Base-by-base conservation (phyloP, 2,888 invertebrate genomes). In the Drosophila kuntzei region DNA sequence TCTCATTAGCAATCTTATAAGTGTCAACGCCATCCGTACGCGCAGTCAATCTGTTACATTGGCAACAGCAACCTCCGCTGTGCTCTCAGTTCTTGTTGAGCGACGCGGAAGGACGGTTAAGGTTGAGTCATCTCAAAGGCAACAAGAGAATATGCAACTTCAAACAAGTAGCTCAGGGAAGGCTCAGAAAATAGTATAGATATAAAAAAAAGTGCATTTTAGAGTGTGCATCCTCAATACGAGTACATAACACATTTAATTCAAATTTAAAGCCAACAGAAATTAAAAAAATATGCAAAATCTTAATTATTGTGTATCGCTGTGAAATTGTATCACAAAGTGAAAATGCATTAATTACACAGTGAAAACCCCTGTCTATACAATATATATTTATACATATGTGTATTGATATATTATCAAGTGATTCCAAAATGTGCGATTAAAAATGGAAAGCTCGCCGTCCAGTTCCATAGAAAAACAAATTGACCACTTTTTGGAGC, bases 401-500 rank as follows among this genome's bases (percentile, higher is more conserved):
- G 27, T 36, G 20, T 16, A 43, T 16, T 20, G 11, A 6, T 1
- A 43, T 20, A 29, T 25, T 25, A 12, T 25, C n/a, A 16, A 44
- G 67, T 66, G 51, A 11, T 53, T 54, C n/a, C 54, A 18, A 49
- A 34, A 73, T 77, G 74, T 59, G 22, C 27, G 22, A 47, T 37
- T 73, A 37, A 79, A 62, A 53, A 92, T 92, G 92, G 91, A 92
- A 78, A 91, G 79, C 85, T 95, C 95, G 77, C 95, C 95, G 85
- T 90, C 91, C 57, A 94, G 95, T 79, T 96, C 94, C 83, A 95
- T 96, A 92, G 96, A 96, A 93, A 95, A 95, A 89, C 96, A 96
- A 93, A 96, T 96, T 93, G 96, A 96, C 94, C 95, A 95, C 93
- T 96, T 96, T 93, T 93, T 96, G 92, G 96, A 96, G 93, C 96